Base-by-base conservation (phyloP, 2,888 invertebrate genomes). In the Lasioglossum morio region DNA sequence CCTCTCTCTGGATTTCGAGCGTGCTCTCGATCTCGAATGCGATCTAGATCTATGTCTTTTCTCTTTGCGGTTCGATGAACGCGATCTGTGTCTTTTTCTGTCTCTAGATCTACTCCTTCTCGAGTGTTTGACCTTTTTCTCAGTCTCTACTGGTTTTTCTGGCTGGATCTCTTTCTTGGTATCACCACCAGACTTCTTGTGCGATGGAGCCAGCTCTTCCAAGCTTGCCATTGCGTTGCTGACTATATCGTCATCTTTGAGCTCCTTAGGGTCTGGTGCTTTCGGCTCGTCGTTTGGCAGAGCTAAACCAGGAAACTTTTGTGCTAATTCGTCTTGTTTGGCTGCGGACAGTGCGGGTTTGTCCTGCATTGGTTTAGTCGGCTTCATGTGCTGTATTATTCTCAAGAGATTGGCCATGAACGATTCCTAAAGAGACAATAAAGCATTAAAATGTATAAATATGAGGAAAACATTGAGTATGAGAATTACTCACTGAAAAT, bases 361-460 rank as follows among this genome's bases (percentile, higher is more conserved):
- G 63, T 94, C 95, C 8, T 73, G 77, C 0, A 81, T 77, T 19
- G 81, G 7, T 48, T 93, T 95, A 0, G 93, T 94, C 8, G 98
- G 98, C 94, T 97, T 97, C 99, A 99, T 99, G 92, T 99, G 98
- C 92, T 99, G 98, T 87, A 99, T 99, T 78, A 99, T 98, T 81
- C 99, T 97, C 46, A 99, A 96, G 57, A 99, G 96, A 95, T 99
- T 99, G 2, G 98, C 97, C 91, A 98, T 97, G 92, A 99, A 98
- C 0, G 99, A 99, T 94, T 99, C 99, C 96, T 97, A 93, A 75
- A 83, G 90, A 27, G 88, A 75, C 8, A 63, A n/a, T 14, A 1
- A 0, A 23, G 30, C 0, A 1, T 40, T 85, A 57, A 0, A 23
- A 2, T 34, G 27, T n/a, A 2, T 23, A 14, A 34, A 66, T 37